Evolutionary conservation across 2,888 invertebrate species (phyloP).

Genomic region (Stenurella melanura): DNA sequence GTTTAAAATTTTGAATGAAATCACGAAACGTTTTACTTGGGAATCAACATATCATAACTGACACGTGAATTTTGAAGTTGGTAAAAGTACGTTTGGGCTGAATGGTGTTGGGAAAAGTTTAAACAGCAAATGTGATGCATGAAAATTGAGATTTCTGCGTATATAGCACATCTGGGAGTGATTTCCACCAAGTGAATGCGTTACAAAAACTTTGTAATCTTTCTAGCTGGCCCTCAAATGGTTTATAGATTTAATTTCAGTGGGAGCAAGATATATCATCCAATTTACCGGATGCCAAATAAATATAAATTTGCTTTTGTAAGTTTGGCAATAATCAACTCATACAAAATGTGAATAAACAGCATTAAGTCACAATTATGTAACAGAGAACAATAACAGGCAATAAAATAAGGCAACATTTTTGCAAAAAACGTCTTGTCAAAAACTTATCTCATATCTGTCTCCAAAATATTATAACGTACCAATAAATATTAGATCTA

Average conservation of each 20-base stretch:
- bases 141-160: constrained; percentile 37
- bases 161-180: constrained; percentile 28
- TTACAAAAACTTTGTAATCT: constrained; percentile 36
- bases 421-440: too few species aligned
- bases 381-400: too few species aligned
- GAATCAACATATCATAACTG: constrained; percentile 32
- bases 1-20: constrained; percentile 29
- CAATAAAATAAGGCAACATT: too few species aligned
- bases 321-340: too few species aligned
- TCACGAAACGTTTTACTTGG: constrained; percentile 27
- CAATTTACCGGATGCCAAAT: neutral
- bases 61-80: constrained; percentile 32
- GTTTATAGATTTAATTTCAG: constrained; percentile 27
- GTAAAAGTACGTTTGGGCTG: constrained; percentile 26
- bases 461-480: too few species aligned
- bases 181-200: constrained; percentile 22
- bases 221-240: constrained; percentile 28
- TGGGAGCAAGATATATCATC: constrained; percentile 7
- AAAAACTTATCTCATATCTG: too few species aligned
- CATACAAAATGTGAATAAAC: too few species aligned
- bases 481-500: too few species aligned
- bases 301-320: too few species aligned
- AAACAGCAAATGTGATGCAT: constrained; percentile 31
- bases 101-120: constrained; percentile 14
- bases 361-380: too few species aligned